A percentile compares a stretch with the other conserved stretches of the same genome.
These are phyloP conservation scores for Clusia tigrina DNA, from an alignment of 2,888 invertebrate genomes.

Conservation along the genomic window DNA sequence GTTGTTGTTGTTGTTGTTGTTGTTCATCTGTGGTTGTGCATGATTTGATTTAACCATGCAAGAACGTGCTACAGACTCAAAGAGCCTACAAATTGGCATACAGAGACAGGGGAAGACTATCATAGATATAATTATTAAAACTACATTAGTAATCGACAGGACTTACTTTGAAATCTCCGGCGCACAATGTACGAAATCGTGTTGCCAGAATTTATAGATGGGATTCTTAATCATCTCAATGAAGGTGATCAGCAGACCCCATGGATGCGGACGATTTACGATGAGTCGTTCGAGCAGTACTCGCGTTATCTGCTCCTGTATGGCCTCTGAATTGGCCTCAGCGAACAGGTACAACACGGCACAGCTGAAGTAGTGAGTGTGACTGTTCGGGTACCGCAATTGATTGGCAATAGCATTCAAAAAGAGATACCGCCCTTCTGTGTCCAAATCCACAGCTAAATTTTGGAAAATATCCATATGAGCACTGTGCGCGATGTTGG, in stretches of 20 bases:
- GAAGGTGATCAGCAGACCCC: constrained; percentile 98
- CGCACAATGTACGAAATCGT: constrained; percentile 99
- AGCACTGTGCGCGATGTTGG: constrained; percentile 97
- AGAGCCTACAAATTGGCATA: constrained; percentile 72
- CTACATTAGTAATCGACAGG: neutral
- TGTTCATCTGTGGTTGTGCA: constrained; percentile 61
- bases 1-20: too few relatives aligned
- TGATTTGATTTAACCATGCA: constrained; percentile 87
- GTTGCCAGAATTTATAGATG: constrained; percentile 97
- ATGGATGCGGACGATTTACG: constrained; percentile 98
- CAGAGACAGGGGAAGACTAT: too few relatives aligned
- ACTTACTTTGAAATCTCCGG: constrained; percentile 99
- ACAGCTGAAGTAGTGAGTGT: constrained; percentile 99
- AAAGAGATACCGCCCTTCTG: constrained; percentile 94
- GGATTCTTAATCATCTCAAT: constrained; percentile 99
- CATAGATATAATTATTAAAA: too few relatives aligned
- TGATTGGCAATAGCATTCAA: constrained; percentile 99
- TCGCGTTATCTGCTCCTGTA: constrained; percentile 97
- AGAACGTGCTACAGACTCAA: constrained; percentile 95
- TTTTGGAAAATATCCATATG: constrained; percentile 99
- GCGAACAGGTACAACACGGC: constrained; percentile 96
- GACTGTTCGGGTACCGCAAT: constrained; percentile 97
- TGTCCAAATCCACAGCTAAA: constrained; percentile 96
- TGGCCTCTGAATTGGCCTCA: constrained; percentile 95
- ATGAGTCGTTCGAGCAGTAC: constrained; percentile 96